phyloP scores from a whole-genome alignment of 2,888 invertebrate genomes.

The Agrochola litura region DNA sequence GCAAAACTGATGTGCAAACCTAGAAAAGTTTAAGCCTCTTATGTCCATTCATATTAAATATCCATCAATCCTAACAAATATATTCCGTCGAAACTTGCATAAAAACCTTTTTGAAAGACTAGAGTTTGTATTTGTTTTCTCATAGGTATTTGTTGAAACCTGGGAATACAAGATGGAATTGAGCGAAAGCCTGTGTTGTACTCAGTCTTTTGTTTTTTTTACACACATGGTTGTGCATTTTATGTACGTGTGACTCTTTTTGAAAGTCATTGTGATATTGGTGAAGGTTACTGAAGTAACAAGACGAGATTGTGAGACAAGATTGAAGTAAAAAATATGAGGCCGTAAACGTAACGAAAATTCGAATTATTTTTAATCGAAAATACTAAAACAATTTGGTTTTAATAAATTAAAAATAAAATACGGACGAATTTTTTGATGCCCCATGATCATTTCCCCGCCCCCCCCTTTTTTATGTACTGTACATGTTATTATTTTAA shows the following conservation, averaged over 20 bases:
- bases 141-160: slow-evolving; percentile 5
- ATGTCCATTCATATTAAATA: slow-evolving; percentile 15
- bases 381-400: not conserved
- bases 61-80: slow-evolving; percentile 6
- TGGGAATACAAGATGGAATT: slow-evolving; percentile 1
- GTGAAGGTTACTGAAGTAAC: too few species aligned
- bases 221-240: not conserved
- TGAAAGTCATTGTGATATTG: not conserved
- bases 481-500: too few species aligned
- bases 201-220: slow-evolving; percentile 11
- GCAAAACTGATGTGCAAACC: not conserved
- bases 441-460: too few species aligned
- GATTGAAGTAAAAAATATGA: not conserved
- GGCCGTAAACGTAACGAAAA: not conserved
- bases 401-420: too few species aligned
- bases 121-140: slow-evolving; percentile 12
- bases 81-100: slow-evolving; percentile 1
- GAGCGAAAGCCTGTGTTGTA: not conserved
- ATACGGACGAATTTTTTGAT: too few species aligned
- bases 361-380: not conserved
- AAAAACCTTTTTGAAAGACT: slow-evolving; percentile 14
- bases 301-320: not conserved
- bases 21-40: not conserved
- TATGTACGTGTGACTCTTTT: not conserved
- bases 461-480: too few species aligned